A percentile compares a stretch with the other conserved stretches of the same genome.
Evolutionary conservation across 2,113 vertebrate species (phyloP).

Genomic region (Sphyrna mokarran): DNA sequence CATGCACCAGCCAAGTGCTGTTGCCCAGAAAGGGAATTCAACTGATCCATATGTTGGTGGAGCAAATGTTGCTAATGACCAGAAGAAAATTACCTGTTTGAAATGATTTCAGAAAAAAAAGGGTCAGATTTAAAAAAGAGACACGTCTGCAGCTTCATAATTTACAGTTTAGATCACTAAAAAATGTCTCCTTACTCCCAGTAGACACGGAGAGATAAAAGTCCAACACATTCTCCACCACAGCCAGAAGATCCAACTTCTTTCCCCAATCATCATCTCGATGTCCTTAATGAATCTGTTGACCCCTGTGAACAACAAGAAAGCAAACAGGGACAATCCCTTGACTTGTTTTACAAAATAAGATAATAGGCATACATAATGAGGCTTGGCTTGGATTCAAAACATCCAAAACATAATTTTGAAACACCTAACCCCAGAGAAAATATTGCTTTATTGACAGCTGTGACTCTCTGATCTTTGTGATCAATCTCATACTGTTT

Average conservation of each 20-base stretch:
- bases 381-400: no score
- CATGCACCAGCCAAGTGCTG: background rate
- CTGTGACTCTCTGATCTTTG: no score
- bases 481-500: no score
- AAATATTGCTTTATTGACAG: no score
- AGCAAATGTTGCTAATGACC: background rate
- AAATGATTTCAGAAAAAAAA: background rate
- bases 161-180: background rate
- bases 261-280: slow-evolving; percentile 94
- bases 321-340: background rate
- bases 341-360: background rate
- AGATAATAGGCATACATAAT: no score
- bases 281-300: slow-evolving; percentile 83
- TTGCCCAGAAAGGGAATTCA: background rate
- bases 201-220: slow-evolving; percentile 68
- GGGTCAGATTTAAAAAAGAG: background rate
- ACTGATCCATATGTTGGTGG: background rate
- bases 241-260: slow-evolving; percentile 76
- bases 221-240: slow-evolving; percentile 92
- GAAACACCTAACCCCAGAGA: no score
- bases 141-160: background rate
- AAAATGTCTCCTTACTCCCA: slow-evolving; percentile 60
- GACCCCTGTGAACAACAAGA: slow-evolving; percentile 58
- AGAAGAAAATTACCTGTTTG: background rate
- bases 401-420: no score